These are phyloP conservation scores for Phoeniculus purpureus DNA, from an alignment of 2,797 vertebrate genomes.

Conservation along the genomic window DNA sequence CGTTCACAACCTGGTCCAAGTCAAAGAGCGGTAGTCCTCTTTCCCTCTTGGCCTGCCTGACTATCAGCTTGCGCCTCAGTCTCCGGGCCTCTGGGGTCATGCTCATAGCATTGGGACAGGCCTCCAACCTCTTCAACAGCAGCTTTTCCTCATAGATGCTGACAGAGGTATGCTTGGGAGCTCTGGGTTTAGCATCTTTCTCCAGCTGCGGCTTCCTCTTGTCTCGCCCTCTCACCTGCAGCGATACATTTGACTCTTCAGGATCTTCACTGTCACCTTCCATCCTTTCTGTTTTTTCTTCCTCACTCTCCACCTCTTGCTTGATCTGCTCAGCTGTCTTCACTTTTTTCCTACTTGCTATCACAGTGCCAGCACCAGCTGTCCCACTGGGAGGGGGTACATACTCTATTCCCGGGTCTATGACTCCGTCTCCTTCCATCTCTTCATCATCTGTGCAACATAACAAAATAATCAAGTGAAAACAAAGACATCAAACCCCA, in stretches of 20 bases:
- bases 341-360: slow-evolving; percentile 85
- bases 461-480: slow-evolving; percentile 20
- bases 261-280: slow-evolving; percentile 81
- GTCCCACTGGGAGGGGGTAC: slow-evolving; percentile 82
- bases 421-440: slow-evolving; percentile 90
- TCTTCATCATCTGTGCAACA: slow-evolving; percentile 90
- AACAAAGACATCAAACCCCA: background rate
- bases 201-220: slow-evolving; percentile 77
- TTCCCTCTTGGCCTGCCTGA: slow-evolving; percentile 91
- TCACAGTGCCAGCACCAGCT: slow-evolving; percentile 60
- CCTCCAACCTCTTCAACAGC: slow-evolving; percentile 88
- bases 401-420: slow-evolving; percentile 95
- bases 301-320: slow-evolving; percentile 91
- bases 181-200: slow-evolving; percentile 72
- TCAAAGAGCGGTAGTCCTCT: slow-evolving; percentile 92
- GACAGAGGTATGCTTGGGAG: slow-evolving; percentile 76
- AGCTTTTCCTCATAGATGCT: slow-evolving; percentile 92
- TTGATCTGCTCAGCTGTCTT: slow-evolving; percentile 87
- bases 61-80: slow-evolving; percentile 88
- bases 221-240: slow-evolving; percentile 72
- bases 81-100: slow-evolving; percentile 89
- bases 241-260: slow-evolving; percentile 61
- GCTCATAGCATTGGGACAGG: slow-evolving; percentile 87
- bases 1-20: slow-evolving; percentile 87
- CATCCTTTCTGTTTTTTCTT: slow-evolving; percentile 82